Percentiles rank a stretch among this genome's conserved stretches.
Evolutionary conservation across 2,888 invertebrate genomes (phyloP).

Genomic region (Limnephilus rhombicus): DNA sequence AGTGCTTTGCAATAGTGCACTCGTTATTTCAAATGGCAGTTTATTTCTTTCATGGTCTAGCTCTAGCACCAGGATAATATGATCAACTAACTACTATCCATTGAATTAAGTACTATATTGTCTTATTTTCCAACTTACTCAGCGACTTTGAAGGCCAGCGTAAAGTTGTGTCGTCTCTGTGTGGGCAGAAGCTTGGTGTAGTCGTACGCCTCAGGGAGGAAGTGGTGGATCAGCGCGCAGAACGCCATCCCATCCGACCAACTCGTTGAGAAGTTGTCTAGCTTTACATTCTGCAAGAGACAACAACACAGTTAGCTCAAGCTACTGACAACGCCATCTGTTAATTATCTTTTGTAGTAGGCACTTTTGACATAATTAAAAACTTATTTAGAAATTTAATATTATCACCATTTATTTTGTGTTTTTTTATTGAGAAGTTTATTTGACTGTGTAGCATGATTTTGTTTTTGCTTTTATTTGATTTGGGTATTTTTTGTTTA

Average conservation of each 20-base stretch:
- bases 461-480: not conserved
- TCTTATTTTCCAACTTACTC: conserved; percentile 85
- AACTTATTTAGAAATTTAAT: not conserved
- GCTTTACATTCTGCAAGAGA: conserved; percentile 90
- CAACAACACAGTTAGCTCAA: conserved; percentile 48
- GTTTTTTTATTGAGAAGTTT: not conserved
- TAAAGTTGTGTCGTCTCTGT: conserved; percentile 95
- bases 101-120: not conserved
- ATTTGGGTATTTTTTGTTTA: not conserved
- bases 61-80: not conserved
- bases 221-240: conserved; percentile 99
- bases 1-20: not conserved
- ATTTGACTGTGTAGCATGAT: not conserved
- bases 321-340: not conserved
- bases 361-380: not conserved
- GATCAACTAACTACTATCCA: not conserved
- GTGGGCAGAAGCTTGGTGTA: conserved; percentile 92
- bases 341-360: not conserved
- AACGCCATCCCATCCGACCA: conserved; percentile 99
- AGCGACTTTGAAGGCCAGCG: conserved; percentile 97
- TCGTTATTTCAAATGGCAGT: not conserved
- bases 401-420: not conserved
- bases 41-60: not conserved
- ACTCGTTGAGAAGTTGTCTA: conserved; percentile 98
- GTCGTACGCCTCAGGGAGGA: conserved; percentile 98